These are phyloP conservation scores for Ichneumon xanthorius DNA, from an alignment of 2,888 invertebrate genomes.

Conservation along the genomic window DNA sequence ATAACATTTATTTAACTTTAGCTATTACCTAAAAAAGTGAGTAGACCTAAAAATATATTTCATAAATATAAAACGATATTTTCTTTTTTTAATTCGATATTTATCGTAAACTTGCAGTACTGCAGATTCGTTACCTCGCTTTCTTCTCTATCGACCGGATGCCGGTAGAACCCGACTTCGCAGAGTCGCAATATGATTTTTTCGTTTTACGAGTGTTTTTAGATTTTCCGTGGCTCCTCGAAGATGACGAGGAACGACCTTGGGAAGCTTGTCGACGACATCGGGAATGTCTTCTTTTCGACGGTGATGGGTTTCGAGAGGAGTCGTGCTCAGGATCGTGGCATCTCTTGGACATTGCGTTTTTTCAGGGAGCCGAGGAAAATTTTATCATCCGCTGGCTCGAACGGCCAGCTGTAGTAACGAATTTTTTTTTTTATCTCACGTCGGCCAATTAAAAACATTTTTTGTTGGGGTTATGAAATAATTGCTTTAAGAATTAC, in stretches of 20 bases:
- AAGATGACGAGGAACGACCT: background rate
- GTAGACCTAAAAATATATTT: background rate
- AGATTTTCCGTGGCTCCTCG: constrained; percentile 15
- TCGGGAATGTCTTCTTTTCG: constrained; percentile 18
- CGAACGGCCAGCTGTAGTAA: background rate
- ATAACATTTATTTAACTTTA: too few relatives aligned
- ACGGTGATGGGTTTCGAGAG: constrained; percentile 24
- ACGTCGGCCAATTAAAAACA: background rate
- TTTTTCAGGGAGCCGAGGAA: constrained; percentile 2
- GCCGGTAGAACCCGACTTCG: background rate
- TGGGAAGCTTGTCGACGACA: constrained; percentile 3
- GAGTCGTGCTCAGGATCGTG: constrained; percentile 5
- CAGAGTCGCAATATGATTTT: constrained; percentile 2
- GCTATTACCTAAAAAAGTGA: too few relatives aligned
- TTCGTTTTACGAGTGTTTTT: constrained; percentile 4
- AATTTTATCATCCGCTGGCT: constrained; percentile 1
- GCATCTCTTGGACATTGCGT: constrained; percentile 61
- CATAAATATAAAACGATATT: background rate
- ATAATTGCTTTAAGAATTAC: constrained; percentile 11
- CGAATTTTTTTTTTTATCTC: too few relatives aligned
- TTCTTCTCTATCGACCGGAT: background rate
- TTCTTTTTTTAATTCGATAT: background rate
- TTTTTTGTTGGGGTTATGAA: background rate
- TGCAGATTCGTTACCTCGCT: constrained; percentile 26
- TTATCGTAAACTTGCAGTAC: background rate